phyloP scores from a whole-genome alignment of 2,888 invertebrate genomes.

The Metopia argyrocephala region DNA sequence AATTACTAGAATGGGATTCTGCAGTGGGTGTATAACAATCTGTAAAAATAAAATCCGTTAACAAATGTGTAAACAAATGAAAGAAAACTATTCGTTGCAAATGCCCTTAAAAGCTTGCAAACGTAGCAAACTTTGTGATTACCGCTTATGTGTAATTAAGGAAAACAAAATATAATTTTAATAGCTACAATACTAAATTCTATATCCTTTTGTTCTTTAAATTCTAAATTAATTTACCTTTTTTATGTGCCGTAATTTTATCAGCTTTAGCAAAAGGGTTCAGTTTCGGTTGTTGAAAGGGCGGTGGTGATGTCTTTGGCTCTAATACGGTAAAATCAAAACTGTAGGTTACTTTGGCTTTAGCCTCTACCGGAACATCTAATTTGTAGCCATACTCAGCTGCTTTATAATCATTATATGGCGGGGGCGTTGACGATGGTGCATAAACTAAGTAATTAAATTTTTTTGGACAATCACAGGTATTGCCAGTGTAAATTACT shows the following conservation, averaged over 20 bases:
- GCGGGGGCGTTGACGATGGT: slow-evolving; percentile 67
- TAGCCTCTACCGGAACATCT: slow-evolving; percentile 70
- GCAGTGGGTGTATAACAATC: slow-evolving; percentile 65
- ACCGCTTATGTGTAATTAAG: no score
- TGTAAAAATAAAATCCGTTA: slow-evolving; percentile 58
- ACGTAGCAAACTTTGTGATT: no score
- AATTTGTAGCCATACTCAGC: slow-evolving; percentile 72
- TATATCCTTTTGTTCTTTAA: no score
- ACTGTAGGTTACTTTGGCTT: slow-evolving; percentile 71
- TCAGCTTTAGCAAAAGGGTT: slow-evolving; percentile 72
- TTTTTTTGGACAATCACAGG: slow-evolving; percentile 72
- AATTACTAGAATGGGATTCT: slow-evolving; percentile 49
- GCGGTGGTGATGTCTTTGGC: slow-evolving; percentile 68
- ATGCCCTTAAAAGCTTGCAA: no score
- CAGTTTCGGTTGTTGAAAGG: slow-evolving; percentile 59
- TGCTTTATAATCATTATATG: slow-evolving; percentile 56
- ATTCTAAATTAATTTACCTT: slow-evolving; percentile 71
- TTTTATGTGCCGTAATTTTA: slow-evolving; percentile 69
- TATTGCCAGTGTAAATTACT: slow-evolving; percentile 72
- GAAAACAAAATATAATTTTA: background rate
- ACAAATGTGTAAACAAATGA: no score
- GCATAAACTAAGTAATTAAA: slow-evolving; percentile 71
- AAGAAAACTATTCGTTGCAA: no score
- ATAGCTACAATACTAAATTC: no score
- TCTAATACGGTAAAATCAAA: slow-evolving; percentile 75